These are phyloP conservation scores for Drosophila sturtevanti DNA, from an alignment of 1,140 invertebrate species.

Conservation along the genomic window DNA sequence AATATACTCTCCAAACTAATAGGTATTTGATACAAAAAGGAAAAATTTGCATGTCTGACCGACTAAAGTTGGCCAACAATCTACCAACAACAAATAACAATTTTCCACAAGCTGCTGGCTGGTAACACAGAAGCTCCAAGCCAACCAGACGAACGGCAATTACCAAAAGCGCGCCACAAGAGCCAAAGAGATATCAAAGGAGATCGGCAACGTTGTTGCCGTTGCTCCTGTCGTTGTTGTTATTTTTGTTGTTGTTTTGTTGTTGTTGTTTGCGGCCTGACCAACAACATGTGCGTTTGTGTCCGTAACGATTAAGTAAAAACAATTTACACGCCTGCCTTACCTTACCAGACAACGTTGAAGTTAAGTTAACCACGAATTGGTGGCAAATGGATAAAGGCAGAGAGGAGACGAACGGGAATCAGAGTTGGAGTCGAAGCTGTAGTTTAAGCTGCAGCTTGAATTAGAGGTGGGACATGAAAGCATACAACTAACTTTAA, in stretches of 20 bases:
- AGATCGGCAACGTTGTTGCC: constrained; percentile 45
- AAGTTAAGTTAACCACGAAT: constrained; percentile 9
- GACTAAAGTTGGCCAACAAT: constrained; percentile 67
- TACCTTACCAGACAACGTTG: constrained; percentile 22
- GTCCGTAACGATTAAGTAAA: constrained; percentile 81
- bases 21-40: constrained; percentile 4
- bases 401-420: not conserved
- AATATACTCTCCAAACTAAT: not conserved
- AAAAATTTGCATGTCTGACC: constrained; percentile 74
- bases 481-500: not conserved
- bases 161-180: constrained; percentile 68
- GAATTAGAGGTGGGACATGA: not conserved
- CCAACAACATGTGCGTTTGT: constrained; percentile 77
- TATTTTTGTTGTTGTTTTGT: constrained; percentile 7
- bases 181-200: constrained; percentile 58
- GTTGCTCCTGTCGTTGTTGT: constrained; percentile 12
- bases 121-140: constrained; percentile 67
- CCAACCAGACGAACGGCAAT: constrained; percentile 52
- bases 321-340: constrained; percentile 82
- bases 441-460: not conserved
- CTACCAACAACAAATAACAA: constrained; percentile 62
- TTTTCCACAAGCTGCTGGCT: constrained; percentile 52
- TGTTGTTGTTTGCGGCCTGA: constrained; percentile 21
- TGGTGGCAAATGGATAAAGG: constrained; percentile 7
- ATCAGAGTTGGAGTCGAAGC: not conserved